Conservation (phyloP, 2,888 invertebrate species). For the Hypomecis punctinalis region DNA sequence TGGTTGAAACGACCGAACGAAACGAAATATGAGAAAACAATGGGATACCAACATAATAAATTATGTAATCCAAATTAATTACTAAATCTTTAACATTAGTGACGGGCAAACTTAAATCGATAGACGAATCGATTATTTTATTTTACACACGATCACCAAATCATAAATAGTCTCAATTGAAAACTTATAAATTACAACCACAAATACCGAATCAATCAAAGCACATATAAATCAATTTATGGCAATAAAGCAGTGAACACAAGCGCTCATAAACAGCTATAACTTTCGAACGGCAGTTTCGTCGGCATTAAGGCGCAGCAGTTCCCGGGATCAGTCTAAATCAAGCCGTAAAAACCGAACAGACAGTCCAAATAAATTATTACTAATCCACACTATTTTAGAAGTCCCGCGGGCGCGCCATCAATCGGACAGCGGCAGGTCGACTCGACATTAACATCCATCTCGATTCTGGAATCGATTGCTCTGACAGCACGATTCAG, state of each 20-base stretch:
- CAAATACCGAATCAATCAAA: too few species aligned
- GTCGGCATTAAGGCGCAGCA: slow-evolving; percentile 16
- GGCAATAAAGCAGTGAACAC: background rate
- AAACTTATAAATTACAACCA: too few species aligned
- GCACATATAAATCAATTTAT: background rate
- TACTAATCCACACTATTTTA: slow-evolving; percentile 47
- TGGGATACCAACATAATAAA: too few species aligned
- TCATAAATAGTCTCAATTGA: too few species aligned
- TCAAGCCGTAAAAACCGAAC: slow-evolving; percentile 40
- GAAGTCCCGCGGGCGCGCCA: slow-evolving; percentile 38
- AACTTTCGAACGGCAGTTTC: background rate
- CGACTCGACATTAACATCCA: slow-evolving; percentile 44
- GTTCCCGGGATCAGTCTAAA: slow-evolving; percentile 29
- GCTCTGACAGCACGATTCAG: slow-evolving; percentile 29
- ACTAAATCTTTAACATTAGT: too few species aligned
- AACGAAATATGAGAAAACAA: too few species aligned
- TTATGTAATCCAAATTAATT: too few species aligned
- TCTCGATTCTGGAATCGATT: slow-evolving; percentile 43
- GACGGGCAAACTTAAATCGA: too few species aligned
- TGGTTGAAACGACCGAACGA: too few species aligned
- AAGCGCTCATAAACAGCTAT: slow-evolving; percentile 8
- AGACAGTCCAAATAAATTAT: slow-evolving; percentile 46
- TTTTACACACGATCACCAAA: too few species aligned
- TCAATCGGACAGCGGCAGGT: slow-evolving; percentile 41
- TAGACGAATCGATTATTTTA: too few species aligned